These are phyloP conservation scores for Coluber constrictor DNA, from an alignment of 2,797 vertebrate species.

Conservation along the genomic window DNA sequence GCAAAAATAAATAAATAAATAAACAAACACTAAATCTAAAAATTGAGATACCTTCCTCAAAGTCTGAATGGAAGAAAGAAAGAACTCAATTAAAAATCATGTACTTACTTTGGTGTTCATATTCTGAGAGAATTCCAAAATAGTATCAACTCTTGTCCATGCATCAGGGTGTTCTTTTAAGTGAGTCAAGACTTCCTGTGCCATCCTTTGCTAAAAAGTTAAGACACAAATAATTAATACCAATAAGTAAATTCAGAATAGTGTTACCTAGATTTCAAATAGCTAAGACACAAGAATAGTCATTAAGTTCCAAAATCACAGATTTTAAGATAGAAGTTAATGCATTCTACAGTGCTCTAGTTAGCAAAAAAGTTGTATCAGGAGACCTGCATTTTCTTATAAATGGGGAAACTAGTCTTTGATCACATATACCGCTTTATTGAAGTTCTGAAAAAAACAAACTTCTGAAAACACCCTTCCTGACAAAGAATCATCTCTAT, in stretches of 20 bases:
- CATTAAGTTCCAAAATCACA: background rate
- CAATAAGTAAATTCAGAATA: slow-evolving; percentile 5
- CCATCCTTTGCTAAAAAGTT: slow-evolving; percentile 89
- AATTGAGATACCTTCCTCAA: slow-evolving; percentile 85
- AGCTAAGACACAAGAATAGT: background rate
- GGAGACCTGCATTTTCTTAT: background rate
- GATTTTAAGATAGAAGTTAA: background rate
- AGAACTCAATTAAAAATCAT: slow-evolving; percentile 68
- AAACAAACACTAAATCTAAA: slow-evolving; percentile 65
- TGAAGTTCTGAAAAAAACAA: background rate
- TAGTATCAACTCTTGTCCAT: slow-evolving; percentile 97
- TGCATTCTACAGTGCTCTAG: background rate
- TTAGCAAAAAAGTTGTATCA: background rate
- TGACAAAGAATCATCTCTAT: background rate
- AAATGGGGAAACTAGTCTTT: background rate
- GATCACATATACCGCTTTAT: background rate
- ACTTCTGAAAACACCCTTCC: background rate
- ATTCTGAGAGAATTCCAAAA: slow-evolving; percentile 98
- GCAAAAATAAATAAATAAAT: slow-evolving; percentile 47
- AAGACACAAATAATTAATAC: slow-evolving; percentile 27
- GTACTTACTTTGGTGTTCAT: slow-evolving; percentile 97
- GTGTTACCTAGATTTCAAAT: background rate
- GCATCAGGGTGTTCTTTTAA: slow-evolving; percentile 98
- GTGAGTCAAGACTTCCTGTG: slow-evolving; percentile 95
- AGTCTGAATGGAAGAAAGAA: slow-evolving; percentile 77